Evolutionary conservation across 2,113 vertebrate genomes (phyloP).

Genomic region (Scomber japonicus): DNA sequence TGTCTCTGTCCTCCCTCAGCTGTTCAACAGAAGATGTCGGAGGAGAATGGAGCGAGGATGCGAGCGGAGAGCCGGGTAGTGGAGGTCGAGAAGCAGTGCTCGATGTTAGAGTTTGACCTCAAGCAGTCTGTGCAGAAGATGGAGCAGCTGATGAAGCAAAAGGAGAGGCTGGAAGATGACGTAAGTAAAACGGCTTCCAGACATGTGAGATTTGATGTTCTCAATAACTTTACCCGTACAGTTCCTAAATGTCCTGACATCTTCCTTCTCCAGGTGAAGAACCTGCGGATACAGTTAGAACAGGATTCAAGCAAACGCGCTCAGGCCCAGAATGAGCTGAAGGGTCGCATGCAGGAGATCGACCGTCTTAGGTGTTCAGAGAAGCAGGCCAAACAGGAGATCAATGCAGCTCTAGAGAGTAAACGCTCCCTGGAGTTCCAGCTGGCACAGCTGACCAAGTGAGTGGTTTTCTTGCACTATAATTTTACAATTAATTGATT

Average conservation of each 20-base stretch:
- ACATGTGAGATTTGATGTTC: background rate
- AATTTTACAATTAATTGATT: background rate
- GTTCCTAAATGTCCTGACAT: background rate
- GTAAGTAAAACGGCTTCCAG: constrained; percentile 75
- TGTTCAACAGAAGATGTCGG: constrained; percentile 96
- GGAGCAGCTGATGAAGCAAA: constrained; percentile 95
- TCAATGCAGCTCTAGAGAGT: constrained; percentile 92
- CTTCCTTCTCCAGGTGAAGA: constrained; percentile 87
- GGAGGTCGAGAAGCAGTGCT: constrained; percentile 98
- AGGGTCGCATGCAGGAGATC: constrained; percentile 90
- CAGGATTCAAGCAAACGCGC: constrained; percentile 92
- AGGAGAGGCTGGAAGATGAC: constrained; percentile 96
- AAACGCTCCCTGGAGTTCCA: constrained; percentile 97
- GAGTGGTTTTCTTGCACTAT: constrained; percentile 60
- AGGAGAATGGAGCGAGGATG: constrained; percentile 92
- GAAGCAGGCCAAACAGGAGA: constrained; percentile 98
- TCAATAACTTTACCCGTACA: background rate
- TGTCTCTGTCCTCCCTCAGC: constrained; percentile 78
- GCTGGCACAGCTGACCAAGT: constrained; percentile 97
- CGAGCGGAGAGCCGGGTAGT: constrained; percentile 94
- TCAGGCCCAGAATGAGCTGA: constrained; percentile 91
- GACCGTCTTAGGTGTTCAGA: constrained; percentile 94
- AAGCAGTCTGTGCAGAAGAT: constrained; percentile 97
- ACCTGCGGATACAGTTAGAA: constrained; percentile 89
- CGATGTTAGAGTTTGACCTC: constrained; percentile 97